These are phyloP conservation scores for Drosophila ficusphila DNA, from an alignment of 1,140 invertebrate genomes.

Conservation along the genomic window DNA sequence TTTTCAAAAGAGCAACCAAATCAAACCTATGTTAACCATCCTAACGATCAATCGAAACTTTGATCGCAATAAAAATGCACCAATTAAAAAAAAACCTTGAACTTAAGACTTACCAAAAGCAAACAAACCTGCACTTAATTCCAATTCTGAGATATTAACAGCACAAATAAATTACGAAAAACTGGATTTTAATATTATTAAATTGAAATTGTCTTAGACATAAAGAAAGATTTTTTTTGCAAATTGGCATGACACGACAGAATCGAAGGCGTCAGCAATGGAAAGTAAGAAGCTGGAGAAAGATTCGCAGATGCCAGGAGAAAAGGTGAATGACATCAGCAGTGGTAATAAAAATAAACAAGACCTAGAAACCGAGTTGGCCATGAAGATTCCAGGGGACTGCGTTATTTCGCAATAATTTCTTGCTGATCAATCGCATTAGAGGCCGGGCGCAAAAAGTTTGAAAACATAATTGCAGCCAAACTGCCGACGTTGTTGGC, in stretches of 20 bases:
- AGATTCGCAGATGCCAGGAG: neutral
- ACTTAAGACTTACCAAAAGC: neutral
- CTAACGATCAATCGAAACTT: neutral
- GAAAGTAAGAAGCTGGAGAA: slow-evolving; percentile 9
- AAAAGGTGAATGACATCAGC: slow-evolving; percentile 30
- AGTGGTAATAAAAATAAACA: neutral
- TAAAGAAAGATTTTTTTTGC: slow-evolving; percentile 7
- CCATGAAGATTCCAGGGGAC: slow-evolving; percentile 6
- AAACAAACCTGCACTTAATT: too few species aligned
- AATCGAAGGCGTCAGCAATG: slow-evolving; percentile 5
- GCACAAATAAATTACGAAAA: slow-evolving; percentile 4
- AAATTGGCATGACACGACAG: slow-evolving; percentile 33
- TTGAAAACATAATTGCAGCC: slow-evolving; percentile 42
- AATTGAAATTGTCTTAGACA: neutral
- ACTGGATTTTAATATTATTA: neutral
- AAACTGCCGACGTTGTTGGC: slow-evolving; percentile 28
- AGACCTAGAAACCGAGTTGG: neutral
- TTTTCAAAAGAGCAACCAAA: neutral
- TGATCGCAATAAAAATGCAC: neutral
- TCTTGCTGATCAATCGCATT: slow-evolving; percentile 35
- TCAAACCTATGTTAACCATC: neutral
- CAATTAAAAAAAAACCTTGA: neutral
- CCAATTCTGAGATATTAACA: neutral
- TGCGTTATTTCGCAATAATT: slow-evolving; percentile 12
- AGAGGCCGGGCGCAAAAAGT: slow-evolving; percentile 3